Evolutionary conservation across 2,113 vertebrate genomes (phyloP).

Genomic region (Erpornis zantholeuca): DNA sequence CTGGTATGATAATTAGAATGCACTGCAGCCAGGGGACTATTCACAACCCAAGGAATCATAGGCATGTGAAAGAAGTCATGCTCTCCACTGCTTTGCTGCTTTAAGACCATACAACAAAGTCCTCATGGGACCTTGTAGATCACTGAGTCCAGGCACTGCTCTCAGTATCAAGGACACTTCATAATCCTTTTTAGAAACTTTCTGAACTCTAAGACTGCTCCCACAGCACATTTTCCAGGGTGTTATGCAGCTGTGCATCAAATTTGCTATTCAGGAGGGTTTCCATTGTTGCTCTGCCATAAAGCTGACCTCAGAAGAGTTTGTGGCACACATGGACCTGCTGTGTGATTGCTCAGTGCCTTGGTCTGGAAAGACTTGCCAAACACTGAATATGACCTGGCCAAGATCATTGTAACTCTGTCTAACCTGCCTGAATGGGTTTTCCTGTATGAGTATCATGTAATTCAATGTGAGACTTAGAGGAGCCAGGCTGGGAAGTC

Average conservation of each 20-base stretch:
- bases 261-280: background rate
- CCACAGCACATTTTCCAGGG: background rate
- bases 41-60: background rate
- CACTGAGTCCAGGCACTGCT: background rate
- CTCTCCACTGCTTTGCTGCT: background rate
- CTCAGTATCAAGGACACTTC: background rate
- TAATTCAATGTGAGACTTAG: background rate
- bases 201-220: background rate
- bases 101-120: background rate
- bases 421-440: background rate
- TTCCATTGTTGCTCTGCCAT: background rate
- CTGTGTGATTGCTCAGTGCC: background rate
- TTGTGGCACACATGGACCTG: accelerated
- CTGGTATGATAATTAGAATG: background rate
- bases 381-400: background rate
- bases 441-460: background rate
- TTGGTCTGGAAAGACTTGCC: background rate
- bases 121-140: background rate
- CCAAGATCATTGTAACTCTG: background rate
- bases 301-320: background rate
- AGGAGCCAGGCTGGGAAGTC: background rate
- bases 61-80: background rate
- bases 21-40: background rate
- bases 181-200: background rate
- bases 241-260: background rate